phyloP scores from a whole-genome alignment of 2,113 vertebrate genomes.

The Calyptommatus sinebrachiatus region DNA sequence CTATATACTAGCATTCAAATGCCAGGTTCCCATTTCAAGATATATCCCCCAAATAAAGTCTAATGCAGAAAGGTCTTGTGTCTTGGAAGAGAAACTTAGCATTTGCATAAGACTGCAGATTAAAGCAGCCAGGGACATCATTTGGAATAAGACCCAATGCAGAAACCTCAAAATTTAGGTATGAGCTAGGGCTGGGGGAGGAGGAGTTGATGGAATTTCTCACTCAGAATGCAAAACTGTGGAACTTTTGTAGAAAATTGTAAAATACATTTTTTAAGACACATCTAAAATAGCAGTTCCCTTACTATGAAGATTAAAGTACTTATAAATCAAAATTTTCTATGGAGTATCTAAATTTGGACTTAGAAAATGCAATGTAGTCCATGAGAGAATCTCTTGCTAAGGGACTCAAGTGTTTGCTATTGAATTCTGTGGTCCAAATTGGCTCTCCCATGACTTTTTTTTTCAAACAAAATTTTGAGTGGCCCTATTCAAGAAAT shows the following conservation, averaged over 20 bases:
- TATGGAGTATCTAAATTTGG: neutral
- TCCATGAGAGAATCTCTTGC: neutral
- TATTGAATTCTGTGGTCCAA: constrained; percentile 21
- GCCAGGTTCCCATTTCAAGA: too few relatives aligned
- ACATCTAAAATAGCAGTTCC: neutral
- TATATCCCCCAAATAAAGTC: too few relatives aligned
- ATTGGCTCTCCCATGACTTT: neutral
- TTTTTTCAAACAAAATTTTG: constrained; percentile 59
- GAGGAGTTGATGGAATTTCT: too few relatives aligned
- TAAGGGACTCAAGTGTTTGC: neutral
- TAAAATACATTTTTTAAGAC: neutral
- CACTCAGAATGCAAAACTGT: neutral
- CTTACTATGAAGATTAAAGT: neutral
- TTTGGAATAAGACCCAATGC: too few relatives aligned
- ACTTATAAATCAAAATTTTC: neutral
- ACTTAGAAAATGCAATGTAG: neutral
- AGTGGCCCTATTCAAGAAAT: constrained; percentile 72
- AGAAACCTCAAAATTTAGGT: too few relatives aligned
- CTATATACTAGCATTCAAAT: too few relatives aligned
- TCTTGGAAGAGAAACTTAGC: too few relatives aligned
- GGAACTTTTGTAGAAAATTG: neutral
- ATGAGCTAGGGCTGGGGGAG: neutral
- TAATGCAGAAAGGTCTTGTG: too few relatives aligned
- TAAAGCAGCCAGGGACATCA: too few relatives aligned
- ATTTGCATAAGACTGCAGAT: too few relatives aligned